These are phyloP conservation scores for Heteronetta atricapilla DNA, from an alignment of 2,113 vertebrate genomes.

Conservation along the genomic window DNA sequence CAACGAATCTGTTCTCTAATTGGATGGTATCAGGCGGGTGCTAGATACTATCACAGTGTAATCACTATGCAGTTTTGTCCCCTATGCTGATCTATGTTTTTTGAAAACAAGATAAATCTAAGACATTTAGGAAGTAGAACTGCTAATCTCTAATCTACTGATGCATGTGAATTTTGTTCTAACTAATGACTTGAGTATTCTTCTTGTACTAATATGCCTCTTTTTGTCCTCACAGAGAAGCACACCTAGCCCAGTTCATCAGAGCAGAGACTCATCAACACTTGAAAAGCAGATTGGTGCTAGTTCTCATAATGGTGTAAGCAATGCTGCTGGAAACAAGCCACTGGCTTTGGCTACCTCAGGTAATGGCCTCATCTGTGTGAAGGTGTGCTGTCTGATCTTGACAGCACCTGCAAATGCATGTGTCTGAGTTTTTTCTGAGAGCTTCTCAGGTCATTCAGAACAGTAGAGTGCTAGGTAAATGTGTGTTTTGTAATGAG, in stretches of 20 bases:
- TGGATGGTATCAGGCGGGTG: neutral
- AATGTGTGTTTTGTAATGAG: neutral
- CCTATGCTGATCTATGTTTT: neutral
- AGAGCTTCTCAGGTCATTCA: neutral
- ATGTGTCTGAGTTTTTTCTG: fast-evolving
- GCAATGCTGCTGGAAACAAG: conserved; percentile 78
- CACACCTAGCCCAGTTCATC: conserved; percentile 93
- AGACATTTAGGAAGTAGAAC: neutral
- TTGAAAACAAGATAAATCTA: neutral
- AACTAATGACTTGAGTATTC: neutral
- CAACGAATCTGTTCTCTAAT: neutral
- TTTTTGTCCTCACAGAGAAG: conserved; percentile 83
- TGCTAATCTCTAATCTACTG: neutral
- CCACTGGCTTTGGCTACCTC: conserved; percentile 75
- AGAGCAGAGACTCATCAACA: conserved; percentile 78
- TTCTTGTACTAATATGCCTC: neutral
- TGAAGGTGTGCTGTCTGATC: neutral
- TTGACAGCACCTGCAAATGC: neutral
- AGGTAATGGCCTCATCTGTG: conserved; percentile 58
- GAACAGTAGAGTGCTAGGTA: neutral
- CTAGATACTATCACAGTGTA: neutral
- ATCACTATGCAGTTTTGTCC: neutral
- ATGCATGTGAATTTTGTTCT: neutral
- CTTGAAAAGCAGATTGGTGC: conserved; percentile 83
- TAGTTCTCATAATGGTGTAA: conserved; percentile 78